Conservation (phyloP, 2,113 vertebrate genomes). For the Platysteira castanea region DNA sequence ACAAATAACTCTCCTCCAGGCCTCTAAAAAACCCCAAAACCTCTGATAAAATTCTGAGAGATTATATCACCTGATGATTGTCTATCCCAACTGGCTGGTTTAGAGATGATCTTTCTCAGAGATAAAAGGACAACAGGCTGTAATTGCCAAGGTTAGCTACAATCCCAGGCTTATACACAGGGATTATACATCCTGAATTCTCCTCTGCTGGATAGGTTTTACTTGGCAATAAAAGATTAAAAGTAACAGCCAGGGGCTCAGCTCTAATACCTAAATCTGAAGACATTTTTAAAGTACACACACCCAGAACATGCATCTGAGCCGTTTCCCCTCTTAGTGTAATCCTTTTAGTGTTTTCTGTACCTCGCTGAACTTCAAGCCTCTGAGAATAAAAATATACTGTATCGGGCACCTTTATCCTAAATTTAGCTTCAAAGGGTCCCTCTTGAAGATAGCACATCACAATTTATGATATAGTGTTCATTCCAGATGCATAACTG, state of each 20-base stretch:
- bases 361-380: conserved; percentile 37
- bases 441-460: not conserved
- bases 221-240: conserved; percentile 68
- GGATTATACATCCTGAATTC: conserved; percentile 68
- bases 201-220: conserved; percentile 71
- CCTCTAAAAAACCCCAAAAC: not conserved
- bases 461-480: not conserved
- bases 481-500: not conserved
- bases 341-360: conserved; percentile 73
- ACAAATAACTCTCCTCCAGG: not conserved
- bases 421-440: conserved; percentile 15
- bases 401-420: not conserved
- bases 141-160: conserved; percentile 67
- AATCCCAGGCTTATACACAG: conserved; percentile 45
- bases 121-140: conserved; percentile 74
- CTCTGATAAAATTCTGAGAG: not conserved
- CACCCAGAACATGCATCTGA: not conserved
- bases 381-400: conserved; percentile 18
- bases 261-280: conserved; percentile 59
- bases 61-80: not conserved
- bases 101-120: not conserved
- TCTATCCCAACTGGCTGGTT: not conserved
- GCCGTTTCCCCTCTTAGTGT: conserved; percentile 49
- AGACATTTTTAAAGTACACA: conserved; percentile 44
- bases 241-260: conserved; percentile 67